Base-by-base conservation (phyloP, 2,888 invertebrate species). In the Meandrusa payeni region DNA sequence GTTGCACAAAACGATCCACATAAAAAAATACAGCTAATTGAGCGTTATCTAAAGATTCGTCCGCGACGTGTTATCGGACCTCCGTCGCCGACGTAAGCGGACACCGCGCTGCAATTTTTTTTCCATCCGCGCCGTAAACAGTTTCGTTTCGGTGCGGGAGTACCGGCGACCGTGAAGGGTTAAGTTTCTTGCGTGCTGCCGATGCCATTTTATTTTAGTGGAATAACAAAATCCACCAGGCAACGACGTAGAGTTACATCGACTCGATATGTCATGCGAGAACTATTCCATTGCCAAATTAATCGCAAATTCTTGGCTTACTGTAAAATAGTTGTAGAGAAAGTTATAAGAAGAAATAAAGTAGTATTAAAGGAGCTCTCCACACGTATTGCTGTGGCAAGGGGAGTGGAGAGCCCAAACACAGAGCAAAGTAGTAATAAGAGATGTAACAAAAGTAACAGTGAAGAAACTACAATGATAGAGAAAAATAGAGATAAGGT, bases 21-120 rank as follows among this genome's bases (percentile, higher is more conserved):
- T 68, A 66, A 61, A 54, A 71, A 76, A 75, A 63, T 48, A 66
- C 59, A 70, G 69, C 69, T 80, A 85, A 86, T 86, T 81, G 83
- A 86, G 75, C 83, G 77, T 79, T 69, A 73, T 74, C 69, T 67
- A 64, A 67, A 75, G 71, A 64, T 68, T 70, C 61, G 52, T 67
- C 62, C 55, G 63, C 59, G 59, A 56, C 61, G 56, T 65, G 81
- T 74, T 80, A 85, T 64, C 54, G 56, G 75, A 82, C 56, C 63
- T 62, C 59, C 51, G 61, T 63, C 60, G 69, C 67, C 60, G 57
- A 51, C 55, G 81, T 73, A 80, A 83, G 64, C 61, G 51, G 73
- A 83, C 69, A 78, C 72, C 67, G 53, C 42, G 27, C 39, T 38
- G 61, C 58, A 58, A 66, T 64, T 69, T 69, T 73, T 77, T 71